A percentile compares a stretch with the other conserved stretches of the same genome.
Conservation (phyloP, 2,797 vertebrate genomes). For the Lepidocolaptes lacrymiger region DNA sequence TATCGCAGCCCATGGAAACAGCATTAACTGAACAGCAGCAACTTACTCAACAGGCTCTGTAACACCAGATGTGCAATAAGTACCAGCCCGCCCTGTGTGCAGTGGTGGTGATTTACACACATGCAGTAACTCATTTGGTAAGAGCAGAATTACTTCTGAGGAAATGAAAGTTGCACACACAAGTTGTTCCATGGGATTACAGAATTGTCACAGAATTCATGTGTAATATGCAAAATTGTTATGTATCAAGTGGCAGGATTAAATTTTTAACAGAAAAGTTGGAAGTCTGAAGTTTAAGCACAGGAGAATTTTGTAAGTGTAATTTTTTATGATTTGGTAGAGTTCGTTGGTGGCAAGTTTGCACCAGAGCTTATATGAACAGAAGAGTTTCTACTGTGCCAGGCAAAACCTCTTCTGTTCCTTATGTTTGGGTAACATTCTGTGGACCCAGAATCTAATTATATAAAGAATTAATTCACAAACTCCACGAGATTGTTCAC, state of each 20-base stretch:
- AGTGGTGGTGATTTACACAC: too few species aligned
- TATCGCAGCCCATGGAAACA: not conserved
- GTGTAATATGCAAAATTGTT: not conserved
- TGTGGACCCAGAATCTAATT: not conserved
- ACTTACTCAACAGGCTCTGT: not conserved
- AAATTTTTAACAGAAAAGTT: not conserved
- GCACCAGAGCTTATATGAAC: not conserved
- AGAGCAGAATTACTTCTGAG: not conserved
- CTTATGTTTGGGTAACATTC: not conserved
- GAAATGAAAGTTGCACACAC: not conserved
- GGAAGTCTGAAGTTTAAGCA: not conserved
- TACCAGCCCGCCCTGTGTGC: not conserved
- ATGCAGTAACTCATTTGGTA: not conserved
- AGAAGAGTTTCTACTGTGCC: not conserved
- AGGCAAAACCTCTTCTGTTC: not conserved
- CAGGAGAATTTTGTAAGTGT: not conserved
- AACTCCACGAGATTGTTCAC: not conserved
- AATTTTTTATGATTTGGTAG: not conserved
- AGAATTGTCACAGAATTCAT: not conserved
- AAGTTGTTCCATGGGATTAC: not conserved
- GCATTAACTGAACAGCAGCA: not conserved
- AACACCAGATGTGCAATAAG: not conserved
- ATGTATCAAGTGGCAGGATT: not conserved
- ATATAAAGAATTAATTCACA: not conserved
- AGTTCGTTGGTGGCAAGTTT: not conserved